Evolutionary conservation across 2,797 vertebrate genomes (phyloP).

Genomic region (Coranthus polyacanthus): DNA sequence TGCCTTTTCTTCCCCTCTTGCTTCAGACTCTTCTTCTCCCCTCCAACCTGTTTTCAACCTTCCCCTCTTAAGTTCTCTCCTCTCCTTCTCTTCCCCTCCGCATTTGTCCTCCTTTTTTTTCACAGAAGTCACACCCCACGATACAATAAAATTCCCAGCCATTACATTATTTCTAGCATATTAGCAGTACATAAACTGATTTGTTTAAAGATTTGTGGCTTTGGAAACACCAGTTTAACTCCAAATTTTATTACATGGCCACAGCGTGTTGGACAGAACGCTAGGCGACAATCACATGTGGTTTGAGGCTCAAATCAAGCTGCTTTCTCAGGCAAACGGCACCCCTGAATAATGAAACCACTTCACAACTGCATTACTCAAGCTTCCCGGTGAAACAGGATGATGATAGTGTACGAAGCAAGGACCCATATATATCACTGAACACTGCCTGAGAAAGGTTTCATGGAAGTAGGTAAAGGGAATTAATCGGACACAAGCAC

Average conservation of each 20-base stretch:
- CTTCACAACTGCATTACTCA: constrained; percentile 58
- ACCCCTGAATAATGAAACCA: constrained; percentile 52
- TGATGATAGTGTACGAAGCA: constrained; percentile 29
- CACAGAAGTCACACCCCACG: too few species aligned
- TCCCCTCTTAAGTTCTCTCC: too few species aligned
- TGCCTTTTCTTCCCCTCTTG: background rate
- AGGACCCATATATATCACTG: background rate
- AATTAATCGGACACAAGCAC: too few species aligned
- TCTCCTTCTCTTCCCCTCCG: too few species aligned
- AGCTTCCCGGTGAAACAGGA: constrained; percentile 38
- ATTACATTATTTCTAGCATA: constrained; percentile 74
- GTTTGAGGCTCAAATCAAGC: constrained; percentile 69
- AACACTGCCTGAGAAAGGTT: too few species aligned
- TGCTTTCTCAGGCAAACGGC: constrained; percentile 48
- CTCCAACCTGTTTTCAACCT: too few species aligned
- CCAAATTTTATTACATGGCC: constrained; percentile 76
- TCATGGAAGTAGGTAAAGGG: too few species aligned
- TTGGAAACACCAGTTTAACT: constrained; percentile 77
- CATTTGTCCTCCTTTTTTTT: too few species aligned
- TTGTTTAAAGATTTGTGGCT: constrained; percentile 84
- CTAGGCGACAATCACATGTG: constrained; percentile 74
- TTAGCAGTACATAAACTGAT: constrained; percentile 87
- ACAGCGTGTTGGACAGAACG: constrained; percentile 62
- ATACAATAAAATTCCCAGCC: too few species aligned
- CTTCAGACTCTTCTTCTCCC: constrained; percentile 18